Evolutionary conservation across 2,888 invertebrate genomes (phyloP).

Genomic region (Philonicus albiceps): DNA sequence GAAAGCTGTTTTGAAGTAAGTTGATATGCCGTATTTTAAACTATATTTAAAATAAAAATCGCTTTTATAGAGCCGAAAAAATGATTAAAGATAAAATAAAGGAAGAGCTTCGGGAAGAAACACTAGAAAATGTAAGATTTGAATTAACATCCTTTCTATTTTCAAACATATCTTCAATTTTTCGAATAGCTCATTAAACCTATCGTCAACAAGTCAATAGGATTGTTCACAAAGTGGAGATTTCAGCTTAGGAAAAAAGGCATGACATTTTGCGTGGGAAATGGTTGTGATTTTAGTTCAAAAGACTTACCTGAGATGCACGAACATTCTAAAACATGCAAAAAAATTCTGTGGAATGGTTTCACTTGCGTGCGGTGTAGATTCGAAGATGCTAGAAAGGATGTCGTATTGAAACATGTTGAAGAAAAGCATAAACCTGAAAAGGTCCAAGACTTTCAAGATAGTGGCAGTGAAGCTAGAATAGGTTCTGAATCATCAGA

Average conservation of each 20-base stretch:
- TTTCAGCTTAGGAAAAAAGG: conserved; percentile 53
- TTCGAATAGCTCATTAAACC: conserved; percentile 40
- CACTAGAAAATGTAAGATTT: conserved; percentile 37
- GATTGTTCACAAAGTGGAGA: conserved; percentile 45
- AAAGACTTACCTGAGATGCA: conserved; percentile 53
- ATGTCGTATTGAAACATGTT: conserved; percentile 50
- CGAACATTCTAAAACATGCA: conserved; percentile 56
- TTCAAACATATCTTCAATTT: neutral
- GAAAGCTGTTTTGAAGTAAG: conserved; percentile 11
- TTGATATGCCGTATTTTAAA: neutral
- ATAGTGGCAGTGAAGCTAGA: conserved; percentile 52
- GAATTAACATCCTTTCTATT: neutral
- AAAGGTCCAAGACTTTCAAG: conserved; percentile 48
- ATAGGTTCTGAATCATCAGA: conserved; percentile 46
- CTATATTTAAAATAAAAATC: neutral
- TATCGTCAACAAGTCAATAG: conserved; percentile 15
- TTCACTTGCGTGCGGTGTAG: conserved; percentile 53
- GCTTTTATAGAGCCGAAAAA: conserved; percentile 34
- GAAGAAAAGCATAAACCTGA: conserved; percentile 20
- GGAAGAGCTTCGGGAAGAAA: neutral
- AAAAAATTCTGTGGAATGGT: conserved; percentile 53
- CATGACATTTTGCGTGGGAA: conserved; percentile 56
- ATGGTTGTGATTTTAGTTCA: conserved; percentile 56
- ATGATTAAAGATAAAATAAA: neutral
- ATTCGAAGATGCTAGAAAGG: conserved; percentile 43